Percentiles rank a stretch among this genome's conserved stretches.
Evolutionary conservation across 2,888 invertebrate genomes (phyloP).

Genomic region (Pollenia angustigena): DNA sequence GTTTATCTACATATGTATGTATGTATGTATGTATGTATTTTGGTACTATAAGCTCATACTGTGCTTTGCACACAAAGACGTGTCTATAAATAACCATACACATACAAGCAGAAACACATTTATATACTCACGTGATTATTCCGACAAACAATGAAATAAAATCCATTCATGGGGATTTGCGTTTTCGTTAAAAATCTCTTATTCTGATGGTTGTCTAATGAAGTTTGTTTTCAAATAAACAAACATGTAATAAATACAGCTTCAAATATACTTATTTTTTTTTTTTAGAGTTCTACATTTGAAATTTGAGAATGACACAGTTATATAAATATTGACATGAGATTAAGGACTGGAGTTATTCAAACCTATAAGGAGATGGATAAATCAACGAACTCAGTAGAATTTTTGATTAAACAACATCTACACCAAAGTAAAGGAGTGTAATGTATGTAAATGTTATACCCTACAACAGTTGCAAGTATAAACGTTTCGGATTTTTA

Average conservation of each 20-base stretch:
- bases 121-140: background rate
- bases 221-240: constrained; percentile 47
- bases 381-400: too few relatives aligned
- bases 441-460: too few relatives aligned
- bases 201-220: constrained; percentile 32
- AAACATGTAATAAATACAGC: background rate
- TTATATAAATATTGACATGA: too few relatives aligned
- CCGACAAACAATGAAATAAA: constrained; percentile 30
- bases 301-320: too few relatives aligned
- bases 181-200: constrained; percentile 32
- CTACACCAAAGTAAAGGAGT: too few relatives aligned
- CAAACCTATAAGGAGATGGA: too few relatives aligned
- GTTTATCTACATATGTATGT: background rate
- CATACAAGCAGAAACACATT: background rate
- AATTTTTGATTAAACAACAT: too few relatives aligned
- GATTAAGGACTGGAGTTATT: too few relatives aligned
- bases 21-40: background rate
- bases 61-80: background rate
- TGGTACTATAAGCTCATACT: background rate
- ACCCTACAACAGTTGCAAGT: too few relatives aligned
- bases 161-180: constrained; percentile 48
- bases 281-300: too few relatives aligned
- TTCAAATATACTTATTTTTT: too few relatives aligned
- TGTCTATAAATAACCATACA: background rate
- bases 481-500: too few relatives aligned